phyloP scores from a whole-genome alignment of 1,140 invertebrate genomes.

The Manduca sexta region DNA sequence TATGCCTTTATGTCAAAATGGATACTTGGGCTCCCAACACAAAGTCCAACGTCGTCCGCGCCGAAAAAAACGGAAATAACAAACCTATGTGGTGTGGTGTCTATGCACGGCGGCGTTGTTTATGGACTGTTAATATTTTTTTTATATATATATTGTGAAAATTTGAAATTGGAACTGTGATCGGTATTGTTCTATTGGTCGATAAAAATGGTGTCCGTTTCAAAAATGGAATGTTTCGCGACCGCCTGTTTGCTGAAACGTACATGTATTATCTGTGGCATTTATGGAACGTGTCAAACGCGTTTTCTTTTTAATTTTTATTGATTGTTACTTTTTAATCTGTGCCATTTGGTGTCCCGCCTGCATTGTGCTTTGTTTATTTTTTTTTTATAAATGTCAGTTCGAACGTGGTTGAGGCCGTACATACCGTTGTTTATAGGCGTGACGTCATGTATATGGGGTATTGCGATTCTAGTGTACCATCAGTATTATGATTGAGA shows the following conservation, averaged over 20 bases:
- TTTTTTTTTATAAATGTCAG: slow-evolving; percentile 34
- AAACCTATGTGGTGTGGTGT: slow-evolving; percentile 9
- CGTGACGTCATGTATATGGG: slow-evolving; percentile 81
- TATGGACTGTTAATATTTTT: slow-evolving; percentile 39
- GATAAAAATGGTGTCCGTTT: slow-evolving; percentile 20
- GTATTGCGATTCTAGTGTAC: slow-evolving; percentile 77
- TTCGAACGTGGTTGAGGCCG: slow-evolving; percentile 61
- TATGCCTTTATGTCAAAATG: slow-evolving; percentile 33
- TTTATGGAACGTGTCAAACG: slow-evolving; percentile 44
- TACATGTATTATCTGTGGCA: slow-evolving; percentile 54
- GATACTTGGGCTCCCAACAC: slow-evolving; percentile 61
- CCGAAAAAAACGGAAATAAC: slow-evolving; percentile 69
- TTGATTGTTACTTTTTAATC: slow-evolving; percentile 16
- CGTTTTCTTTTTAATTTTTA: slow-evolving; percentile 23
- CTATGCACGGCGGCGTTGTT: slow-evolving; percentile 11
- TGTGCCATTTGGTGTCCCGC: slow-evolving; percentile 22
- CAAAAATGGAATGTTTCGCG: slow-evolving; percentile 10
- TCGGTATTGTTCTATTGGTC: slow-evolving; percentile 4
- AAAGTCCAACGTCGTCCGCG: slow-evolving; percentile 70
- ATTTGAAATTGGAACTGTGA: slow-evolving; percentile 58
- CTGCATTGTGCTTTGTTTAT: slow-evolving; percentile 45
- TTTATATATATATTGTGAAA: slow-evolving; percentile 27
- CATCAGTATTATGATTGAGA: slow-evolving; percentile 53
- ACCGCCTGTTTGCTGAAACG: slow-evolving; percentile 15
- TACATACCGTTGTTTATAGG: slow-evolving; percentile 79